Percentiles rank a stretch among this genome's conserved stretches.
Conservation (phyloP, 2,797 vertebrate species). For the Alcedo atthis region DNA sequence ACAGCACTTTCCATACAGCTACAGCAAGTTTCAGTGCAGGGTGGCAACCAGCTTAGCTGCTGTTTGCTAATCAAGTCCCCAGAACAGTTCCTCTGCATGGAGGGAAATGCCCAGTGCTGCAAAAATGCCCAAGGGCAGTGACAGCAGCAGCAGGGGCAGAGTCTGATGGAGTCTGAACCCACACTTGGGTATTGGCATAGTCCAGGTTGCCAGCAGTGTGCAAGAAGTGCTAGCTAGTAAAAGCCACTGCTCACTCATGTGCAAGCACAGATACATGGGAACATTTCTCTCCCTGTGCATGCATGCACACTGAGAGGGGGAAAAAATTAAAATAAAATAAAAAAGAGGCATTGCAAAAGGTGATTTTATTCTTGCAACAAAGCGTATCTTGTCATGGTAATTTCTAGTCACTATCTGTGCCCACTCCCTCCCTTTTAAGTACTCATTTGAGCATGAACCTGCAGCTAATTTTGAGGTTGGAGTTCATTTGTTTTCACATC, state of each 20-base stretch:
- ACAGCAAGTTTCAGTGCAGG: neutral
- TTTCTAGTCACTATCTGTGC: conserved; percentile 13
- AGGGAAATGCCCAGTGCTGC: neutral
- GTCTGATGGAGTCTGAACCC: neutral
- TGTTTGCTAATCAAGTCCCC: neutral
- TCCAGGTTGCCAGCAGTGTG: neutral
- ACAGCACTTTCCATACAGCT: neutral
- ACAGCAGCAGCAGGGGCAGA: neutral
- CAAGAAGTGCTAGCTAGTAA: neutral
- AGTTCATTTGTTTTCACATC: conserved; percentile 76
- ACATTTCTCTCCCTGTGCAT: neutral
- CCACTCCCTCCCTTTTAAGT: conserved; percentile 27
- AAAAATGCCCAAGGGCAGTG: neutral
- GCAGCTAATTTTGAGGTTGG: conserved; percentile 70
- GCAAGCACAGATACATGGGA: neutral
- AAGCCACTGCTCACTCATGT: neutral
- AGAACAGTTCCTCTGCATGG: neutral
- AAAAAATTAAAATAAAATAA: neutral
- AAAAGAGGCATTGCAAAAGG: neutral
- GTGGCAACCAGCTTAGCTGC: neutral
- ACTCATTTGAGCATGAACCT: conserved; percentile 46
- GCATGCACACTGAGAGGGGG: neutral
- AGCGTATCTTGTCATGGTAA: neutral
- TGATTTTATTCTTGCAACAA: conserved; percentile 42
- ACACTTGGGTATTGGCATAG: neutral